phyloP scores from a whole-genome alignment of 2,113 vertebrate species.

The Pongo abelii region DNA sequence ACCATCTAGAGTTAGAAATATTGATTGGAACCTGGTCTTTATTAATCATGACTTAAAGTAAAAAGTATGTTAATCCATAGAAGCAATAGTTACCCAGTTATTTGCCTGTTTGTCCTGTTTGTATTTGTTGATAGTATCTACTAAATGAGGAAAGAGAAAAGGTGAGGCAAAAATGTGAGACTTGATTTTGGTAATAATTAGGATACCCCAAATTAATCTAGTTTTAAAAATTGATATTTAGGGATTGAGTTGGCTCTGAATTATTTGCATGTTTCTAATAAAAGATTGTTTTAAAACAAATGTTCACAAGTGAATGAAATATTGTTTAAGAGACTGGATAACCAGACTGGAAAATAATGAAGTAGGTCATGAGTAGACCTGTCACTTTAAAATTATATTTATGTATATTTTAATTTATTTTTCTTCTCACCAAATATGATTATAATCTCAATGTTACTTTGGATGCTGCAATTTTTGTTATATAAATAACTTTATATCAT shows the following conservation, averaged over 20 bases:
- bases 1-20: background rate
- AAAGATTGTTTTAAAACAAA: background rate
- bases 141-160: background rate
- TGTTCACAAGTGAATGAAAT: background rate
- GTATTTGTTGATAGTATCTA: background rate
- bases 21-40: background rate
- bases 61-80: background rate
- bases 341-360: background rate
- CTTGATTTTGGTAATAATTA: background rate
- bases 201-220: background rate
- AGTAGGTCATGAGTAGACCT: background rate
- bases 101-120: background rate
- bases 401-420: background rate
- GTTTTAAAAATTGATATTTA: background rate
- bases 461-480: background rate
- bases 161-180: background rate
- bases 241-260: background rate
- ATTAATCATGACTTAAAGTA: background rate
- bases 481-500: background rate
- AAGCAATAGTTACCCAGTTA: background rate
- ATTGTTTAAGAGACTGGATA: background rate
- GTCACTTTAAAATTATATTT: background rate
- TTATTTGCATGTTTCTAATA: background rate
- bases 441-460: conserved; percentile 32
- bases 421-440: background rate